phyloP scores from a whole-genome alignment of 1,140 invertebrate species.

The Temnothorax nylanderi region DNA sequence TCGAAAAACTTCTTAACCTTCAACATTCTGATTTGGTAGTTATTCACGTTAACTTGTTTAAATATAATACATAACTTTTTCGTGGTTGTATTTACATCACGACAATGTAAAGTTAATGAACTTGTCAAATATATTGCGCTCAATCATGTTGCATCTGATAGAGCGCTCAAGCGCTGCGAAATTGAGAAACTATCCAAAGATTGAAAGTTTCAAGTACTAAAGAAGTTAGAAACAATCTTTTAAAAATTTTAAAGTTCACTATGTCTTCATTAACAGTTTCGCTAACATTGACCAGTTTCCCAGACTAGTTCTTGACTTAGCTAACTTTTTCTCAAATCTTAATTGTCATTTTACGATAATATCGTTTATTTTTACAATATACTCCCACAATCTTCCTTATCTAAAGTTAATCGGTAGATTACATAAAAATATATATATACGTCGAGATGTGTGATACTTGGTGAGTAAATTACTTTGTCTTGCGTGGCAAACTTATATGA shows the following conservation, averaged over 20 bases:
- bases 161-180: not conserved
- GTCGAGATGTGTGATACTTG: not conserved
- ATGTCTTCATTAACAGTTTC: not conserved
- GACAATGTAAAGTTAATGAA: not conserved
- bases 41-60: not conserved
- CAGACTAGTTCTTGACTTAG: not conserved
- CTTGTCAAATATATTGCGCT: not conserved
- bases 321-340: not conserved
- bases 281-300: not conserved
- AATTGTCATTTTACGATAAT: not conserved
- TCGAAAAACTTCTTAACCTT: not conserved
- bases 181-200: slow-evolving; percentile 3
- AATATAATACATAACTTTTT: slow-evolving; percentile 6
- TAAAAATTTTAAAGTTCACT: not conserved
- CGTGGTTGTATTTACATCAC: not conserved
- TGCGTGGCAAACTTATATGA: slow-evolving; percentile 18
- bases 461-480: slow-evolving; percentile 26
- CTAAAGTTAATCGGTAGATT: not conserved
- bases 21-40: not conserved
- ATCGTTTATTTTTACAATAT: not conserved
- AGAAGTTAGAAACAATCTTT: not conserved
- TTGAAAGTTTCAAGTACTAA: slow-evolving; percentile 22
- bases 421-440: not conserved
- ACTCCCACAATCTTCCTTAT: not conserved
- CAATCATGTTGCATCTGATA: not conserved